These are phyloP conservation scores for Osmerus mordax DNA, from an alignment of 2,113 vertebrate genomes.

Conservation along the genomic window DNA sequence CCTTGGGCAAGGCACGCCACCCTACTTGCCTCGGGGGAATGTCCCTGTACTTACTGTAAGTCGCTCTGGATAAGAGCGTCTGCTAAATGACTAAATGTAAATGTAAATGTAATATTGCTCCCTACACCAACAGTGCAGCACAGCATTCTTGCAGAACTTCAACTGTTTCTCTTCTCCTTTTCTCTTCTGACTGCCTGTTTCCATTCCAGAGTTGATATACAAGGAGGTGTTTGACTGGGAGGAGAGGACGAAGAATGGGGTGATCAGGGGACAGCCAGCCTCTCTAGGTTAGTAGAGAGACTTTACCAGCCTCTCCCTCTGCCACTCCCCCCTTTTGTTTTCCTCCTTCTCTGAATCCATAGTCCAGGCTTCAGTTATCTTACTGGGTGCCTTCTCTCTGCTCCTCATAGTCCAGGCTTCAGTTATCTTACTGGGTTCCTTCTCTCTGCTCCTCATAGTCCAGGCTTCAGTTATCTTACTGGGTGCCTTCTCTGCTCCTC, in stretches of 20 bases:
- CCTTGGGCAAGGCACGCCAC: too few species aligned
- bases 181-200: neutral
- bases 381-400: too few species aligned
- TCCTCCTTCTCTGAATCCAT: neutral
- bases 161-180: neutral
- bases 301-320: neutral
- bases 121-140: too few species aligned
- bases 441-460: neutral
- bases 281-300: slow-evolving; percentile 91
- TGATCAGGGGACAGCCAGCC: slow-evolving; percentile 90
- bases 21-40: too few species aligned
- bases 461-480: neutral
- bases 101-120: too few species aligned
- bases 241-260: slow-evolving; percentile 93
- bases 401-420: too few species aligned
- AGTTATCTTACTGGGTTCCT: too few species aligned
- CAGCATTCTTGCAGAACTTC: too few species aligned
- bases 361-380: neutral
- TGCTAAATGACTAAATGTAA: too few species aligned
- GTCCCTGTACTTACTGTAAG: too few species aligned
- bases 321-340: neutral
- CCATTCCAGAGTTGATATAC: slow-evolving; percentile 92
- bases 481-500: too few species aligned
- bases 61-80: too few species aligned
- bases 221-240: slow-evolving; percentile 97